Percentiles rank a stretch among this genome's conserved stretches.
These are phyloP conservation scores for Temnothorax longispinosus DNA, from an alignment of 1,140 invertebrate species.

Conservation along the genomic window DNA sequence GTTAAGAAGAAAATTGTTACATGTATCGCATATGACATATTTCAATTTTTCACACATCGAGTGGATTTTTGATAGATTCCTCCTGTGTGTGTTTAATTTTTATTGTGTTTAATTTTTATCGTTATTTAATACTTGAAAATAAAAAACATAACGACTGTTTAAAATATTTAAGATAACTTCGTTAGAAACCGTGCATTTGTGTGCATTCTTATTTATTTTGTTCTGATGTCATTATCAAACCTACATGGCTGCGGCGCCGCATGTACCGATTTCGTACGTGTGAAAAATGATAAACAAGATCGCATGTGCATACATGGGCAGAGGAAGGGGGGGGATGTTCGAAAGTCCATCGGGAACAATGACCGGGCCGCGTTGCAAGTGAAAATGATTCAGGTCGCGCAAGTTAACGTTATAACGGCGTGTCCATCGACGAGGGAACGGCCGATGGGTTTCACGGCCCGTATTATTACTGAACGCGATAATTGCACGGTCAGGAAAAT, in stretches of 20 bases:
- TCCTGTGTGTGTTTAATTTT: not conserved
- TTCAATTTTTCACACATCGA: not conserved
- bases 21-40: too few species aligned
- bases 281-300: constrained; percentile 60
- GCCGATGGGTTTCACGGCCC: constrained; percentile 14
- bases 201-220: not conserved
- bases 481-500: not conserved
- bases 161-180: not conserved
- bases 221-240: not conserved
- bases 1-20: not conserved
- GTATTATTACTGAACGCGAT: constrained; percentile 47
- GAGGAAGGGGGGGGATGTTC: constrained; percentile 18
- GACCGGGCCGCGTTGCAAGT: constrained; percentile 63
- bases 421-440: constrained; percentile 19
- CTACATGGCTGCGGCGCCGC: not conserved
- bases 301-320: constrained; percentile 33
- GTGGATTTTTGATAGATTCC: not conserved
- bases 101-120: not conserved
- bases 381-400: constrained; percentile 71
- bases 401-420: constrained; percentile 55
- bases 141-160: not conserved
- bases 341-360: constrained; percentile 66
- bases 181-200: not conserved
- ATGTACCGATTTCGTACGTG: constrained; percentile 25
- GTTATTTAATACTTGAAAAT: constrained; percentile 1